These are phyloP conservation scores for Delphinus delphis DNA, from an alignment of 2,113 vertebrate genomes.

Conservation along the genomic window DNA sequence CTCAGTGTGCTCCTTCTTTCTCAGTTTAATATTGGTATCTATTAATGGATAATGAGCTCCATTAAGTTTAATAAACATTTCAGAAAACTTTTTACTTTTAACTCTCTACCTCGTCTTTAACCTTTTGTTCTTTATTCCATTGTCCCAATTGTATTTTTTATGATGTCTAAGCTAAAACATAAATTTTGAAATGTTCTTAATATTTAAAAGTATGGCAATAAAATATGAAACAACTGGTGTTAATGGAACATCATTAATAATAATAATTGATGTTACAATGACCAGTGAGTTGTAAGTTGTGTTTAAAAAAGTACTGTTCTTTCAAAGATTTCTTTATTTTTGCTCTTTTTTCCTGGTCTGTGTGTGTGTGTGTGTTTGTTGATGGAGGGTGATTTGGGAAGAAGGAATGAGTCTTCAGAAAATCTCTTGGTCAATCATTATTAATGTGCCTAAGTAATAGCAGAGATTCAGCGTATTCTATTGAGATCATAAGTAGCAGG, in stretches of 20 bases:
- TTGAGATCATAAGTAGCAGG: neutral
- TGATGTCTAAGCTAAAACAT: neutral
- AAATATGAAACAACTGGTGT: neutral
- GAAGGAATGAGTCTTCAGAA: neutral
- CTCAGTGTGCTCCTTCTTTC: neutral
- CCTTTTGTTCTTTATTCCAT: neutral
- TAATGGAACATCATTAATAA: neutral
- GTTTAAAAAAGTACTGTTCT: neutral
- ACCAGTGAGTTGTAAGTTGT: neutral
- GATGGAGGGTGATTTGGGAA: neutral
- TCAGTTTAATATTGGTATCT: neutral
- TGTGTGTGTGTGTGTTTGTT: neutral
- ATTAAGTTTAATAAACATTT: neutral
- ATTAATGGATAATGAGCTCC: neutral
- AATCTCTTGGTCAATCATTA: neutral
- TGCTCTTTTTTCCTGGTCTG: neutral
- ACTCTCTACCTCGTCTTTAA: neutral
- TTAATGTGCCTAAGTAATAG: neutral
- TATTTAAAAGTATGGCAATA: neutral
- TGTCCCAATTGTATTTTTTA: neutral
- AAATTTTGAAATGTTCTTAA: neutral
- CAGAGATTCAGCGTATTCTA: neutral
- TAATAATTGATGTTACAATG: neutral
- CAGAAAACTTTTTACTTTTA: conserved; percentile 16
- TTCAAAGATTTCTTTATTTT: neutral